phyloP scores from a whole-genome alignment of 2,113 vertebrate species.

The Elachura formosa region DNA sequence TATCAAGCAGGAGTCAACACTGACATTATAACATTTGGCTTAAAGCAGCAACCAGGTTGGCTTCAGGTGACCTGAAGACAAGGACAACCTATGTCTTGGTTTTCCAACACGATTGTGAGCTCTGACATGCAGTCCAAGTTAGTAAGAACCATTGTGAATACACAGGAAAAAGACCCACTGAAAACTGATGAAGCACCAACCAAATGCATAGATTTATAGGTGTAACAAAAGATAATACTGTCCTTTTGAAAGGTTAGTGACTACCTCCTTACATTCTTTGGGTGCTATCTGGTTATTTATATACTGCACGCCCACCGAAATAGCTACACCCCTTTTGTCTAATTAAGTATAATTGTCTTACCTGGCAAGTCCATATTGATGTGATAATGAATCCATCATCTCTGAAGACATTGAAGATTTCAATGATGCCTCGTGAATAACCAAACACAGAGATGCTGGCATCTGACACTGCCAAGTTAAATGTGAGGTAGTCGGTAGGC shows the following conservation, averaged over 20 bases:
- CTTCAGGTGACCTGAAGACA: background rate
- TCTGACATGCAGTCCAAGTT: background rate
- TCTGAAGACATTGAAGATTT: constrained; percentile 84
- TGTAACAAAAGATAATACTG: background rate
- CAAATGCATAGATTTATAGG: background rate
- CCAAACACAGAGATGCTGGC: constrained; percentile 82
- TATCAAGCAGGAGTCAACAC: background rate
- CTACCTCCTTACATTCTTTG: background rate
- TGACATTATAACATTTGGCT: background rate
- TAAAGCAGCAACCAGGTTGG: background rate
- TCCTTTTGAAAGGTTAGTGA: background rate
- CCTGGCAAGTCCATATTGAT: constrained; percentile 85
- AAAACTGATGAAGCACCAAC: background rate
- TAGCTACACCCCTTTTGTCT: background rate
- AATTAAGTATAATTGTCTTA: constrained; percentile 50
- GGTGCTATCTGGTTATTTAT: background rate
- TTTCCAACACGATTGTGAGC: background rate
- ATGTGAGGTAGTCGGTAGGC: constrained; percentile 81
- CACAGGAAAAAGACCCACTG: background rate
- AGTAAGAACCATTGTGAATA: background rate
- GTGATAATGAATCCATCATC: constrained; percentile 82
- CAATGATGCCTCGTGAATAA: constrained; percentile 82
- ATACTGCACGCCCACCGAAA: background rate
- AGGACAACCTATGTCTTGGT: background rate
- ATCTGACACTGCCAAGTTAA: constrained; percentile 82